Evolutionary conservation across 1,140 invertebrate species (phyloP).

Genomic region (Notospermus geniculatus): DNA sequence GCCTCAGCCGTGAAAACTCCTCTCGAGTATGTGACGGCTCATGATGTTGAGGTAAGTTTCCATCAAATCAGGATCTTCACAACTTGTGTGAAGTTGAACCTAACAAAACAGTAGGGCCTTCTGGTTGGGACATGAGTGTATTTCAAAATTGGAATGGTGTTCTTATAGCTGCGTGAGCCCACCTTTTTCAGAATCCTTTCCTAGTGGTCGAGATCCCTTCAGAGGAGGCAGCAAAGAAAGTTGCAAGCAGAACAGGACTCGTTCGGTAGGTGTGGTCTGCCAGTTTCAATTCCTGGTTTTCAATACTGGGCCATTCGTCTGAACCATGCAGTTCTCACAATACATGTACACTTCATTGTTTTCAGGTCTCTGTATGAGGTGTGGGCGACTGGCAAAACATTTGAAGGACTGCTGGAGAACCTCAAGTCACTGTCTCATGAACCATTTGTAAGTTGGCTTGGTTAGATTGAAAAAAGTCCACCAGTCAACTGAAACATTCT

Average conservation of each 20-base stretch:
- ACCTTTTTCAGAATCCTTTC: constrained; percentile 61
- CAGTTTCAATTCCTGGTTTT: constrained; percentile 5
- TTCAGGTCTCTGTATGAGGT: constrained; percentile 68
- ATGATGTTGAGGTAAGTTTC: too few relatives aligned
- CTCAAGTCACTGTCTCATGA: constrained; percentile 49
- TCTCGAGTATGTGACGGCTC: too few relatives aligned
- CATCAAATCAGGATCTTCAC: not conserved
- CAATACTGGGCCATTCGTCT: not conserved
- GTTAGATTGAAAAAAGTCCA: too few relatives aligned
- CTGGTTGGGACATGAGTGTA: too few relatives aligned
- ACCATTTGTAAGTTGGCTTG: constrained; percentile 22
- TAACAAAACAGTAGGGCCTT: too few relatives aligned
- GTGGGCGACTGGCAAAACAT: constrained; percentile 66
- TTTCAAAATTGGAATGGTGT: too few relatives aligned
- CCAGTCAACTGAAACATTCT: too few relatives aligned
- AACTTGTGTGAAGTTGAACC: not conserved
- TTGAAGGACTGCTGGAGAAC: constrained; percentile 64
- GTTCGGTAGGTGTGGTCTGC: constrained; percentile 58
- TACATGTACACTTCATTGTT: not conserved
- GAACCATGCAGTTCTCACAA: constrained; percentile 12
- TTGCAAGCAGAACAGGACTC: constrained; percentile 75
- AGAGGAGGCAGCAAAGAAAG: constrained; percentile 62
- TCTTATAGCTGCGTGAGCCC: too few relatives aligned
- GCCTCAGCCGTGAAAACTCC: too few relatives aligned
- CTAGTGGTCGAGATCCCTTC: constrained; percentile 56